A percentile compares a stretch with the other conserved stretches of the same genome.
Conservation (phyloP, 2,797 vertebrate species). For the Fistularia tabacaria region DNA sequence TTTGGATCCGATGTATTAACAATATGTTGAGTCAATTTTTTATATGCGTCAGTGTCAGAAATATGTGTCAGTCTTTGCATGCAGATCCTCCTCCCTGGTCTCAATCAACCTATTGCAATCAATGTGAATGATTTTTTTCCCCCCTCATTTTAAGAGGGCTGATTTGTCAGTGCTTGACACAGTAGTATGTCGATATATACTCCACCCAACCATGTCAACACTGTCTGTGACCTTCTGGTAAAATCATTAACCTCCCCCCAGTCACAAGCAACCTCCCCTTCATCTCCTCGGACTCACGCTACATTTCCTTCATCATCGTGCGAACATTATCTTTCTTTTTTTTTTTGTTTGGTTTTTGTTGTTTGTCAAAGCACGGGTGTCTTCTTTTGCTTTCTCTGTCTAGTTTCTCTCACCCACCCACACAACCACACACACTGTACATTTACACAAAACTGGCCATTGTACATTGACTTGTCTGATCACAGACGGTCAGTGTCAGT, state of each 20-base stretch:
- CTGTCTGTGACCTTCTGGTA: slow-evolving; percentile 65
- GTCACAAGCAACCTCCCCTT: slow-evolving; percentile 23
- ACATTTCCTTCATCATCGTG: background rate
- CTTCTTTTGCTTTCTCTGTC: background rate
- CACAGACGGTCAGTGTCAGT: slow-evolving; percentile 17
- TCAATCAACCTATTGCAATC: slow-evolving; percentile 38
- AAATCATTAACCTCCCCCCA: slow-evolving; percentile 60
- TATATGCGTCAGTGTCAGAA: no score
- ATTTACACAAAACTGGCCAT: slow-evolving; percentile 26
- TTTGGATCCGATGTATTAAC: background rate
- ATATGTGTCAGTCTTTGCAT: slow-evolving; percentile 30
- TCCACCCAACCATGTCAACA: slow-evolving; percentile 53
- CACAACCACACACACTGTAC: slow-evolving; percentile 16
- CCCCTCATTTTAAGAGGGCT: slow-evolving; percentile 42
- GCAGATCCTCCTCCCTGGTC: slow-evolving; percentile 13
- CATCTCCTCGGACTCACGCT: background rate
- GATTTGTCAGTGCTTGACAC: slow-evolving; percentile 52
- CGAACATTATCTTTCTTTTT: background rate
- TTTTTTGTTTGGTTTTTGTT: background rate
- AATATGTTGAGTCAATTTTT: slow-evolving; percentile 26
- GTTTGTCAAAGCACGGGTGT: no score
- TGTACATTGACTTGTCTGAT: slow-evolving; percentile 41
- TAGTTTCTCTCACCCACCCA: background rate
- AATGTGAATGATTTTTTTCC: slow-evolving; percentile 32
- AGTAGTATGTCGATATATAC: slow-evolving; percentile 47